Percentiles rank a stretch among this genome's conserved stretches.
phyloP scores from a whole-genome alignment of 2,113 vertebrate genomes.

The Grammomys dolichurus region DNA sequence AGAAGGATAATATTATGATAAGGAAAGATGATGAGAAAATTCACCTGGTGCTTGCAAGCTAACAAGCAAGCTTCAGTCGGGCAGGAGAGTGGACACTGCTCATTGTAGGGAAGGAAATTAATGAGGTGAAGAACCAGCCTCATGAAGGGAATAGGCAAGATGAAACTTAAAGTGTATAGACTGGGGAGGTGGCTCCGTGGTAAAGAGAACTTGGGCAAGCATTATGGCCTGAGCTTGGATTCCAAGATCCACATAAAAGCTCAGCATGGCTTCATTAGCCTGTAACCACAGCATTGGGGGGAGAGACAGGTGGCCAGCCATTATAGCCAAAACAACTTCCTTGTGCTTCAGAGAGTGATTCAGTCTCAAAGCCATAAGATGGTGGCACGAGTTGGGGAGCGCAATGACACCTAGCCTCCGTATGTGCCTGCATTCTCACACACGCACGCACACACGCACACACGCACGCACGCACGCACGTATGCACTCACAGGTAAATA shows the following conservation, averaged over 20 bases:
- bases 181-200: background rate
- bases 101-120: slow-evolving; percentile 5
- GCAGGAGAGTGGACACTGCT: background rate
- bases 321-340: background rate
- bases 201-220: background rate
- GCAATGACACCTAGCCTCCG: background rate
- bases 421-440: rapidly evolving
- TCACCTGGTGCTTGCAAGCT: slow-evolving; percentile 25
- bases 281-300: background rate
- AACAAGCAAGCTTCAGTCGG: background rate
- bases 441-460: rapidly evolving
- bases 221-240: background rate
- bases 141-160: background rate
- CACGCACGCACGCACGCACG: background rate
- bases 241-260: background rate
- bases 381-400: rapidly evolving
- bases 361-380: background rate
- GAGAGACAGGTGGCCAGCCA: background rate
- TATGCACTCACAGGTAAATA: background rate
- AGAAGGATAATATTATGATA: slow-evolving; percentile 7
- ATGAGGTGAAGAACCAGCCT: background rate
- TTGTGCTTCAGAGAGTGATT: background rate
- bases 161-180: background rate
- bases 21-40: slow-evolving; percentile 7
- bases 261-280: background rate